Conservation (phyloP, 2,113 vertebrate genomes). For the Salvelinus fontinalis region DNA sequence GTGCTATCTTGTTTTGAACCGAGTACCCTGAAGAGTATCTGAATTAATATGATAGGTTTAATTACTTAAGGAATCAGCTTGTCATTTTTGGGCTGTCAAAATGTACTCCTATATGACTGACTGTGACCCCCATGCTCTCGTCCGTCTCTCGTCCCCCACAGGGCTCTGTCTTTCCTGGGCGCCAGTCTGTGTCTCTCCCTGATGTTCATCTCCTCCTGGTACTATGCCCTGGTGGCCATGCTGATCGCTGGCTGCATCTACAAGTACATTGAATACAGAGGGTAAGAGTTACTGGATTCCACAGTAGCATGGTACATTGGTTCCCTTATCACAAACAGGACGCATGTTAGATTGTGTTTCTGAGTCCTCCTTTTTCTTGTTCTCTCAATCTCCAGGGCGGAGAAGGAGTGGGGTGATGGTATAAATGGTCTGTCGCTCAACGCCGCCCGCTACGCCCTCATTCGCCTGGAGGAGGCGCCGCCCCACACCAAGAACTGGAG, state of each 20-base stretch:
- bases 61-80: too few species aligned
- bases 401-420: constrained; percentile 98
- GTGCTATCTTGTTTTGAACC: too few species aligned
- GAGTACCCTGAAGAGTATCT: too few species aligned
- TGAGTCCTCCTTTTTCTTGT: neutral
- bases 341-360: neutral
- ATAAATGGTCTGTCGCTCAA: constrained; percentile 92
- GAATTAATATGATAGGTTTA: too few species aligned
- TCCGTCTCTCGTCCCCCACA: constrained; percentile 45
- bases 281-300: constrained; percentile 74
- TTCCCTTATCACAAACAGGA: neutral
- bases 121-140: constrained; percentile 12
- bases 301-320: neutral
- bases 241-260: constrained; percentile 92
- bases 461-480: constrained; percentile 88
- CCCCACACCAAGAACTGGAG: constrained; percentile 99
- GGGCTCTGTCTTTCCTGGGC: constrained; percentile 93
- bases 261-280: constrained; percentile 97
- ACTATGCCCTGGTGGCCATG: constrained; percentile 93
- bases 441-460: constrained; percentile 91
- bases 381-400: constrained; percentile 75
- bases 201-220: constrained; percentile 98
- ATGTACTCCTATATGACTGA: neutral
- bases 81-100: too few species aligned
- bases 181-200: constrained; percentile 96